phyloP scores from a whole-genome alignment of 30 jellyfish, hydroid and myxozoan species.

The Aurelia coerulea region DNA sequence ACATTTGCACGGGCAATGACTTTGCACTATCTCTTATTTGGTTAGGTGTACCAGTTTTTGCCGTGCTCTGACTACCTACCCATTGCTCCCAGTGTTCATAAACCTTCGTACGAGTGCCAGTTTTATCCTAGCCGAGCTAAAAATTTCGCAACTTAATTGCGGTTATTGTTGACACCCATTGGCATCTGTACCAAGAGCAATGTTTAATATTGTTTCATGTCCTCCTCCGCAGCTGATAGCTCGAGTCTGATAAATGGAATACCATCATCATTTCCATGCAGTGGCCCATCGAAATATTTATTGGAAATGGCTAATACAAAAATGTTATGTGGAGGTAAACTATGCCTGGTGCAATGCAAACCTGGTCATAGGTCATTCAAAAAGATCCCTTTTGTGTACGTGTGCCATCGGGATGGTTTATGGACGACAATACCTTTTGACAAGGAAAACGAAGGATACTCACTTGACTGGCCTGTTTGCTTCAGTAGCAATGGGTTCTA shows the following conservation, averaged over 20 bases:
- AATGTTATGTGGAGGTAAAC: conserved; percentile 72
- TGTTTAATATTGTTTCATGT: neutral
- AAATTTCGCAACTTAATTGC: no score
- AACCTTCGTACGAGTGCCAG: no score
- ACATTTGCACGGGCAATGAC: no score
- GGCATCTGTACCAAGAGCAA: no score
- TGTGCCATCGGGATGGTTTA: conserved; percentile 63
- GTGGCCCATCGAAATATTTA: conserved; percentile 47
- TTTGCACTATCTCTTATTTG: no score
- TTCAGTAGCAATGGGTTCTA: conserved; percentile 11
- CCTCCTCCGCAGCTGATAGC: conserved; percentile 15
- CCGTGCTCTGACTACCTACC: no score
- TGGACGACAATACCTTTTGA: conserved; percentile 71
- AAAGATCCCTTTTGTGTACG: conserved; percentile 69
- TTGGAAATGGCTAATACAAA: conserved; percentile 49
- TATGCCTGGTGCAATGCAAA: conserved; percentile 69
- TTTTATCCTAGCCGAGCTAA: no score
- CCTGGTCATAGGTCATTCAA: conserved; percentile 43
- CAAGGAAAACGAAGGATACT: conserved; percentile 39
- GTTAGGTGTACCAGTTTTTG: no score
- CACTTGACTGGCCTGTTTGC: conserved; percentile 57
- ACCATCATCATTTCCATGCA: conserved; percentile 55
- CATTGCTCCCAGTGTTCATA: no score
- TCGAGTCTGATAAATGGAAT: conserved; percentile 31
- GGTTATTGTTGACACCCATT: no score